Evolutionary conservation across 2,113 vertebrate species (phyloP), one percentile per base, ranked within the genome.

Genomic region (Calidris pugnax): DNA sequence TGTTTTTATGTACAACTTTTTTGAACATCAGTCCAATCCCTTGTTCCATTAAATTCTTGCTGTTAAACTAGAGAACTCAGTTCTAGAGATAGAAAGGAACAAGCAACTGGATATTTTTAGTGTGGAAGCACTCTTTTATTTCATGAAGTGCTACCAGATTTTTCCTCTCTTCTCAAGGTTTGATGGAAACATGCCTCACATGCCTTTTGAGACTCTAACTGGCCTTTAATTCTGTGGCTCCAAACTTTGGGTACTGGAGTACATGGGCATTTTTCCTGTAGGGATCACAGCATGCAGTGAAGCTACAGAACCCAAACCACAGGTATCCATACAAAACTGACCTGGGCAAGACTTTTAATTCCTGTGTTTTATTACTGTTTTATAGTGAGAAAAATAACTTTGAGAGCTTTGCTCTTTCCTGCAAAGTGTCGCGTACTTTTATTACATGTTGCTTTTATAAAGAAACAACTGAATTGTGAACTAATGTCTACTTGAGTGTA

Each of bases 401-500:
- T 1, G 4, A 50, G 20, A 74, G 14, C 0, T 0, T 60, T 87
- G 21, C 5, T 7, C 28, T 82, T 80, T 24, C 27, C 27, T 74
- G 23, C 18, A 32, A 26, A 85, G 64, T 17, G 7, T 67, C 39
- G 2, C 0, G 0, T 39, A 4, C 1, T 0, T 0, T 56, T 55
- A 47, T 51, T 72, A 20, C 4, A 7, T 4, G 2, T 39, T 88
- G 28, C 11, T 83, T 86, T 47, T 47, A 41, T 43, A 47, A 75
- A 74, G 66, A 75, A 90, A 11, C 9, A 56, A 1, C 14, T 72
- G 71, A 75, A 85, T 72, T 94, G 48, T 23, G 12, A 35, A 22
- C 43, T 51, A 68, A 9, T 37, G 41, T 2, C 6, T 32, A 43
- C 64, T 76, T 41, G 37, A 37, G 35, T 48, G 19, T 41, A 6